Evolutionary conservation across 2,888 invertebrate genomes (phyloP), one percentile per base, ranked within the genome.

Genomic region (Luperina nickerlii): DNA sequence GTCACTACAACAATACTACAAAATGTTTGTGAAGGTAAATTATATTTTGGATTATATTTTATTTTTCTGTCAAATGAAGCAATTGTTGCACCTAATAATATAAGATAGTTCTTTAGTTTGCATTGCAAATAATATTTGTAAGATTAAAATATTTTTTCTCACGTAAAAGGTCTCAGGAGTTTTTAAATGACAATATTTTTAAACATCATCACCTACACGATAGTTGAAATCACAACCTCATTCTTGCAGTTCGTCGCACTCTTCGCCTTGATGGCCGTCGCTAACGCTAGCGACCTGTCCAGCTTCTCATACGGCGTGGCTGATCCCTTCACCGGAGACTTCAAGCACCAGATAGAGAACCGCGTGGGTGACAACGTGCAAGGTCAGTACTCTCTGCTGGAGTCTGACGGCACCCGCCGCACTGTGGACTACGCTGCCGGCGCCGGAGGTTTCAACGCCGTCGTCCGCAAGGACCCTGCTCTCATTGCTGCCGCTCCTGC

Each of bases 391-490:
- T 92, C 97, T 70, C 93, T 97, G 73, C 90, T 94, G 80, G 97
- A 97, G 75, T 92, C 97, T 70, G 97, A 97, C 88, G 97, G 97
- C 88, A 96, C 96, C 73, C 94, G 95, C 82, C 95, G 97, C 83
- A 96, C 95, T 51, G 97, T 97, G 3, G 97, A 97, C 92, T 97
- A 97, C 92, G 96, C 96, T 38, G 96, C 97, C 32, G 97, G 97
- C 73, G 94, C 95, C 82, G 94, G 92, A 81, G 97, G 97, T 20
- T 97, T 97, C 94, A 97, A 97, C 94, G 97, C 97, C 70, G 95
- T 97, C 68, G 97, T 97, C 0, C 96, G 95, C 92, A 96, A 95
- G 87, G 97, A 96, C 92, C 94, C 94, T 24, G 94, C 92, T 0
- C 79, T 94, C 71, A 88, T 94, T 79, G 90, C 93, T 67, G 80